phyloP scores from a whole-genome alignment of 2,797 vertebrate genomes.

The Momotus momota region DNA sequence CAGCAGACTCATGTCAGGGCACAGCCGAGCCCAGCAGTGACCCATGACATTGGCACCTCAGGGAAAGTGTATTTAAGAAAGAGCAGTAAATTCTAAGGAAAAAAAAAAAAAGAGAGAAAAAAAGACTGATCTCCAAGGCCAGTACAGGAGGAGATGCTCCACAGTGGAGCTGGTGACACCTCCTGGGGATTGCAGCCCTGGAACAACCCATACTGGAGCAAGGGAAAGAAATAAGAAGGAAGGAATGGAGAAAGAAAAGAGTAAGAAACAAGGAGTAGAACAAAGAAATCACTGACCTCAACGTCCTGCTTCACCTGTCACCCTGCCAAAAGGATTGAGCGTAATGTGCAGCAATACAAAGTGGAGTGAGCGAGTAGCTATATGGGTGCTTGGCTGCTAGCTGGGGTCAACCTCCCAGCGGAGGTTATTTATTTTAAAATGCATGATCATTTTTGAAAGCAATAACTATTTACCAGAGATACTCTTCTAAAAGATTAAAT shows the following conservation, averaged over 20 bases:
- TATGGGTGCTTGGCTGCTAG: not conserved
- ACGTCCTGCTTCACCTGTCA: accelerated
- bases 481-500: not conserved
- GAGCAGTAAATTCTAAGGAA: not conserved
- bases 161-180: not conserved
- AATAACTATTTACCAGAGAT: not conserved
- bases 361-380: accelerated
- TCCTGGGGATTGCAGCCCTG: not conserved
- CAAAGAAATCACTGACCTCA: not conserved
- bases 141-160: not conserved
- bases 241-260: not conserved
- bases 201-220: not conserved
- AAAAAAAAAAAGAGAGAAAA: no score
- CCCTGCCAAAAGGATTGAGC: no score
- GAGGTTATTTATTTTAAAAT: not conserved
- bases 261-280: accelerated
- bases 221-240: not conserved
- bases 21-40: not conserved
- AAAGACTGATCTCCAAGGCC: not conserved
- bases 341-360: accelerated
- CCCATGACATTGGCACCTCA: accelerated
- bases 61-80: not conserved
- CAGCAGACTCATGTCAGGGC: accelerated
- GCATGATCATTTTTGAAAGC: not conserved
- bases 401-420: not conserved